phyloP scores from a whole-genome alignment of 2,797 vertebrate species.

The Aulostomus chinensis region DNA sequence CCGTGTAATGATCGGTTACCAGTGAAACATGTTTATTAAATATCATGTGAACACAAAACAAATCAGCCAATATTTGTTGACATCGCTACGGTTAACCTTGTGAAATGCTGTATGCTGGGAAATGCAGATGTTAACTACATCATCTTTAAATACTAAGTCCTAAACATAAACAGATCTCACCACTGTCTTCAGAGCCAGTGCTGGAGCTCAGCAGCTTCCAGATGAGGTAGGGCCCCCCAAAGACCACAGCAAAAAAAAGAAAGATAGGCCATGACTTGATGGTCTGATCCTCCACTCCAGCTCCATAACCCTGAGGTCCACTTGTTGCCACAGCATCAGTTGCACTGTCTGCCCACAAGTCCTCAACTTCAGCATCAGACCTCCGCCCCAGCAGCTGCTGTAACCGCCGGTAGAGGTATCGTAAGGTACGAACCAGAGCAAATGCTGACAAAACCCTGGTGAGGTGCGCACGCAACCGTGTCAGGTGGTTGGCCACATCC shows the following conservation, averaged over 20 bases:
- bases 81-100: too few species aligned
- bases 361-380: constrained; percentile 85
- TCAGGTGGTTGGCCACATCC: constrained; percentile 97
- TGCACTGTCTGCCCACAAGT: constrained; percentile 92
- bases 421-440: constrained; percentile 91
- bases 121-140: neutral
- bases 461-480: constrained; percentile 92
- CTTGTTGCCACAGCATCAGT: constrained; percentile 76
- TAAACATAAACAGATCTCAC: constrained; percentile 69
- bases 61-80: too few species aligned
- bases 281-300: constrained; percentile 58
- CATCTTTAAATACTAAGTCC: neutral
- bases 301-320: constrained; percentile 63
- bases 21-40: too few species aligned
- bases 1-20: too few species aligned
- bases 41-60: too few species aligned
- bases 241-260: constrained; percentile 92
- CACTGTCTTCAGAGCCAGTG: constrained; percentile 78
- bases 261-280: constrained; percentile 98
- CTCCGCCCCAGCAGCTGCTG: constrained; percentile 87
- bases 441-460: constrained; percentile 95
- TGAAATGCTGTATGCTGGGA: too few species aligned
- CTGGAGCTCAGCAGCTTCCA: constrained; percentile 92
- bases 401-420: constrained; percentile 88
- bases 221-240: constrained; percentile 97